phyloP scores from a whole-genome alignment of 1,140 invertebrate species.

The Saccostrea echinata region DNA sequence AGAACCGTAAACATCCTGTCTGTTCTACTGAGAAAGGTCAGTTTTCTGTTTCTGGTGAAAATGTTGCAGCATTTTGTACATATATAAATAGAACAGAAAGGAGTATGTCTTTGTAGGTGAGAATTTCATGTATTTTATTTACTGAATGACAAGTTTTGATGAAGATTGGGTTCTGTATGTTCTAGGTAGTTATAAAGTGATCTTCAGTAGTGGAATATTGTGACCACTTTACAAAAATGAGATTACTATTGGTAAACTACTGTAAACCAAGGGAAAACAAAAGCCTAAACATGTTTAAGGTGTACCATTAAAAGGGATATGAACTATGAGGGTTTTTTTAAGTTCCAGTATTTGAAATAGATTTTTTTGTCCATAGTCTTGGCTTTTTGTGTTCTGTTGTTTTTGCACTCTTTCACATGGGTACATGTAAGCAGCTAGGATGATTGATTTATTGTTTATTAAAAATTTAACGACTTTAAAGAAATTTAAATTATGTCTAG shows the following conservation, averaged over 20 bases:
- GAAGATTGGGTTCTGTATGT: too few species aligned
- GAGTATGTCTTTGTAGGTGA: too few species aligned
- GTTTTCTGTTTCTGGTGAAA: background rate
- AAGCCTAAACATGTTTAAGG: background rate
- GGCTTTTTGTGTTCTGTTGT: too few species aligned
- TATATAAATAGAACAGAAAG: too few species aligned
- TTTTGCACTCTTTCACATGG: too few species aligned
- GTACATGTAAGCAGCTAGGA: too few species aligned
- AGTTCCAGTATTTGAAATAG: background rate
- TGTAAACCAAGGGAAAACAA: background rate
- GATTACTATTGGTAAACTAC: too few species aligned
- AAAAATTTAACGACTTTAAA: background rate
- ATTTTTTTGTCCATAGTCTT: background rate
- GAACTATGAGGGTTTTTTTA: background rate
- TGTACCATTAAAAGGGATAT: background rate
- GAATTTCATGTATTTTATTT: too few species aligned
- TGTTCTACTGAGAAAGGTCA: background rate
- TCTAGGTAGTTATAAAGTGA: too few species aligned
- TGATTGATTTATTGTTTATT: constrained; percentile 11
- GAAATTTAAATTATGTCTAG: constrained; percentile 11
- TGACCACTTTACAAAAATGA: too few species aligned
- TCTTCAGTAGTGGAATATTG: too few species aligned
- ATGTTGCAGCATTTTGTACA: background rate
- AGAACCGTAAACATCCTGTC: background rate
- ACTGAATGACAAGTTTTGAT: too few species aligned